Conservation (phyloP, 1,140 invertebrate genomes). For the Galendromus occidentalis region DNA sequence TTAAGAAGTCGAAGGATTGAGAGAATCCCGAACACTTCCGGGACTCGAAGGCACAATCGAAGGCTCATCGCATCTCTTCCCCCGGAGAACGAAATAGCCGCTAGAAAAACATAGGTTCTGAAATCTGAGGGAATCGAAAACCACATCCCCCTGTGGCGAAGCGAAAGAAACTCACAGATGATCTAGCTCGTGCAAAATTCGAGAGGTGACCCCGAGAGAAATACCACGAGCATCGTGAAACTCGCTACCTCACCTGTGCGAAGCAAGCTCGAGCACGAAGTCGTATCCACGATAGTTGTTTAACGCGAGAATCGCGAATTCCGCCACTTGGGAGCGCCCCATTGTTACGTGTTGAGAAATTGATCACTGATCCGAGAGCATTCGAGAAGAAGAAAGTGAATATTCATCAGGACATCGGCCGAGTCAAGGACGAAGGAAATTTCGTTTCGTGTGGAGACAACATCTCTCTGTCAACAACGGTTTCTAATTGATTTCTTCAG, state of each 20-base stretch:
- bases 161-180: background rate
- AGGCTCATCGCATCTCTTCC: conserved; percentile 7
- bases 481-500: background rate
- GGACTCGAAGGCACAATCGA: background rate
- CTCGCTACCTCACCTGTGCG: background rate
- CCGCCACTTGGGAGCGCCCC: conserved; percentile 1
- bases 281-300: background rate
- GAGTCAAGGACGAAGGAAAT: background rate
- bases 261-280: background rate
- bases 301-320: background rate
- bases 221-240: background rate
- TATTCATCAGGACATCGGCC: background rate
- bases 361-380: background rate
- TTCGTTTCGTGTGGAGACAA: background rate
- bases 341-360: conserved; percentile 2
- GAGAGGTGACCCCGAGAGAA: background rate
- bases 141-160: background rate
- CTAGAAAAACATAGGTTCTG: background rate
- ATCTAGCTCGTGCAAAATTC: background rate
- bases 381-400: background rate
- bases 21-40: background rate
- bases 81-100: conserved; percentile 9
- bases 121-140: background rate
- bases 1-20: too few relatives aligned
- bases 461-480: background rate